A percentile compares a stretch with the other conserved stretches of the same genome.
Conservation (phyloP, 2,113 vertebrate genomes). For the Psittacula cyanocephala region DNA sequence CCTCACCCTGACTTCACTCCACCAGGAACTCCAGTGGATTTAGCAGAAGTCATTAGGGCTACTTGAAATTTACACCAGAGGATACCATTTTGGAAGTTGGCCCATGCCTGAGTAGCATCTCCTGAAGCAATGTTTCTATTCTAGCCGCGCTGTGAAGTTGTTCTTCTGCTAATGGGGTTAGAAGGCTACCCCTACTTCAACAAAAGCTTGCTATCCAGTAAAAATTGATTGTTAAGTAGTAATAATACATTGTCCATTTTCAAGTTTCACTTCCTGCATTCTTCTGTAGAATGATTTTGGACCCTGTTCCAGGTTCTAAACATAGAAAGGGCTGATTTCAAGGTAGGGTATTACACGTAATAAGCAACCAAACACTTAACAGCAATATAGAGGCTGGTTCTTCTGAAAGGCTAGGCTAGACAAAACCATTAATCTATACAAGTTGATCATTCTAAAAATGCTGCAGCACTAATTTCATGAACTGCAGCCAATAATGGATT, state of each 20-base stretch:
- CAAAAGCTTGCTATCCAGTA: background rate
- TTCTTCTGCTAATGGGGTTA: background rate
- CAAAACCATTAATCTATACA: background rate
- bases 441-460: background rate
- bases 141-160: background rate
- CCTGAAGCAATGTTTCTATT: background rate
- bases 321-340: background rate
- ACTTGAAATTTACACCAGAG: slow-evolving; percentile 14
- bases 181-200: background rate
- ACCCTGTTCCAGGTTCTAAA: background rate
- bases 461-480: background rate
- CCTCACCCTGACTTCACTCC: slow-evolving; percentile 18
- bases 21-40: slow-evolving; percentile 18
- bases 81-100: slow-evolving; percentile 19
- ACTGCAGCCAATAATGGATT: background rate
- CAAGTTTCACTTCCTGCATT: background rate
- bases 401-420: background rate
- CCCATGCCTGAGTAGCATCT: background rate
- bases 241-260: background rate
- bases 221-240: background rate
- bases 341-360: background rate
- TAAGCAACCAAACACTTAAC: background rate
- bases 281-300: background rate
- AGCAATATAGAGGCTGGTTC: background rate
- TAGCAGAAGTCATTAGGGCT: background rate